Percentiles rank a stretch among this genome's conserved stretches.
phyloP scores from a whole-genome alignment of 2,113 vertebrate genomes.

The Pterocles burchelli region DNA sequence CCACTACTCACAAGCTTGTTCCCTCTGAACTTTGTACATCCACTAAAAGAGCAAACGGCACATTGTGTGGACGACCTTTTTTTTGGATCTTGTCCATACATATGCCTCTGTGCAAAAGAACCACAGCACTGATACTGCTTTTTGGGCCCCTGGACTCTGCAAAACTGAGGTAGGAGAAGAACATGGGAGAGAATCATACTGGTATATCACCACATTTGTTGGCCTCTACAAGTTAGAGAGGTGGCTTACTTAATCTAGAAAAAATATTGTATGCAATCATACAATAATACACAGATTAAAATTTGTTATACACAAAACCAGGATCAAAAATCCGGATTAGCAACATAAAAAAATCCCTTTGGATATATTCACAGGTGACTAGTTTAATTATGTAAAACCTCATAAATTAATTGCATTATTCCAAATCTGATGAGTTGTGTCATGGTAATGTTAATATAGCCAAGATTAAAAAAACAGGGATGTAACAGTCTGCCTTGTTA shows the following conservation, averaged over 20 bases:
- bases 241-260: neutral
- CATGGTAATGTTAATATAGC: neutral
- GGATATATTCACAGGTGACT: neutral
- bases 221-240: neutral
- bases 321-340: neutral
- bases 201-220: neutral
- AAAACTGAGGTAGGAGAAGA: neutral
- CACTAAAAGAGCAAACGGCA: neutral
- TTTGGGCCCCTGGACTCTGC: neutral
- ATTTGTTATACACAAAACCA: neutral
- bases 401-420: constrained; percentile 29
- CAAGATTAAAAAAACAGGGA: neutral
- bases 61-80: neutral
- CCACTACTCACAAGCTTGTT: neutral
- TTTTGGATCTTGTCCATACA: neutral
- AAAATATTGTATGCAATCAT: neutral
- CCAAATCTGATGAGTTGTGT: constrained; percentile 29
- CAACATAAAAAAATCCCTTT: neutral
- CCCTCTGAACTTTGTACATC: neutral
- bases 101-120: neutral
- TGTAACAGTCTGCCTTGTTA: constrained; percentile 44
- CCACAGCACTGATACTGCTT: neutral
- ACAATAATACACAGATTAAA: neutral
- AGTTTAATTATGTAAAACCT: constrained; percentile 2
- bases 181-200: neutral